Base-by-base conservation (phyloP, 2,113 vertebrate genomes). In the Hipposideros armiger region DNA sequence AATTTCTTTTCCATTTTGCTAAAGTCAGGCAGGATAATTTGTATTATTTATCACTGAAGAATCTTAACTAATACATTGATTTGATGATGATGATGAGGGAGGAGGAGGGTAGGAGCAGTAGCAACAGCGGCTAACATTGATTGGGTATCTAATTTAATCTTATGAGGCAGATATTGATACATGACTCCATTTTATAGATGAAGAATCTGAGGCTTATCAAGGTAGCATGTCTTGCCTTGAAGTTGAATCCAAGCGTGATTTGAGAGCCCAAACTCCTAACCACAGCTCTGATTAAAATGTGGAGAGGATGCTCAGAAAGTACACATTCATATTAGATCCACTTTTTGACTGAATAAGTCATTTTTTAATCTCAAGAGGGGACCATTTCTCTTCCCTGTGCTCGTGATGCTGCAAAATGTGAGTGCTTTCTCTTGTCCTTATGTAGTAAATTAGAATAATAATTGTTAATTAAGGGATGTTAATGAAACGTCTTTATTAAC, bases 401-500 rank as follows among this genome's bases (percentile, higher is more conserved):
- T 92, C 50, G 40, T 0, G 22, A 82, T 85, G 78, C 67, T 94
- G n/a, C 56, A 84, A 42, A 91, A 93, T 74, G 1, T 89, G 85
- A 96, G 19, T 95, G 64, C 66, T 88, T 67, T 3, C 40, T 11
- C 62, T 72, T 92, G 58, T 78, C 70, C 92, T 91, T 56, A 30
- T 92, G 74, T 95, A 80, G 73, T 77, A 95, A 97, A 97, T 97
- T 96, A 88, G 90, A 90, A 91, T 92, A 93, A 96, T 96, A 92
- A 76, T 93, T 92, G 76, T 96, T 97, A 92, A 67, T 97, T 97
- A 96, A 94, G 62, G 24, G 58, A 90, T 72, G 40, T 86, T 87
- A 96, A 67, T 95, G 91, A 91, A 95, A 95, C 90, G 76, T 97
- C 82, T 97, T 93, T 96, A 94, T 96, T 72, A 97, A 73, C 72